Evolutionary conservation across 2,113 vertebrate genomes (phyloP), one percentile per base, ranked within the genome.

Genomic region (Hippoglossus stenolepis): DNA sequence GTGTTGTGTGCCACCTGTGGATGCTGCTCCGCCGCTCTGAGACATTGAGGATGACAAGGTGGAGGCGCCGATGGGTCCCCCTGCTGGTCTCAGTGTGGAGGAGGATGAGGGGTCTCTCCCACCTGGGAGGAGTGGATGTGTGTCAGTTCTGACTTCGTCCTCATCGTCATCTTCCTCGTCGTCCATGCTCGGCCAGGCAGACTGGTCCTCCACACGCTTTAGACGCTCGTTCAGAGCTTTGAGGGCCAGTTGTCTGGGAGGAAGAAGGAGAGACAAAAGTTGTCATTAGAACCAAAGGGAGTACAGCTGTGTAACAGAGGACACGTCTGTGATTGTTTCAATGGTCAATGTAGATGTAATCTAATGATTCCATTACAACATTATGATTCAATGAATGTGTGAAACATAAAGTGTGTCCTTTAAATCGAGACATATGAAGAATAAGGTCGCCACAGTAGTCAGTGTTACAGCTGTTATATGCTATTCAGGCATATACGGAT

Each of bases 161-260:
- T 94, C 94, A 0, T 96, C 95, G 0, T 98, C 96, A 2, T 96
- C 95, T 31, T 98, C 97, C 0, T 99, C 97, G 0, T 99, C 97
- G 18, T 99, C 98, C 98, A 99, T 98, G 93, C 93, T 99, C 62
- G 98, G 98, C 98, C 98, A 99, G 26, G 96, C 95, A 0, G 96
- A 95, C 90, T 98, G 97, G 86, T 99, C 98, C 89, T 99, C 98
- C 81, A 97, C 97, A 0, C 96, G 95, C 92, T 99, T 98, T 85
- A 99, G 92, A 47, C 98, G 95, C 87, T 99, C 98, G 0, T 99
- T 99, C 80, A 99, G 90, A 28, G 98, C 98, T 83, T 99, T 99
- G 77, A 99, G 94, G 8, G 97, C 98, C 87, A 99, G 89, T 90
- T 99, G 98, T 93, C 98, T 99, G 89, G 5, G 43, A 54, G 23